These are phyloP conservation scores for Actenoides hombroni DNA, from an alignment of 2,113 vertebrate species.

Conservation along the genomic window DNA sequence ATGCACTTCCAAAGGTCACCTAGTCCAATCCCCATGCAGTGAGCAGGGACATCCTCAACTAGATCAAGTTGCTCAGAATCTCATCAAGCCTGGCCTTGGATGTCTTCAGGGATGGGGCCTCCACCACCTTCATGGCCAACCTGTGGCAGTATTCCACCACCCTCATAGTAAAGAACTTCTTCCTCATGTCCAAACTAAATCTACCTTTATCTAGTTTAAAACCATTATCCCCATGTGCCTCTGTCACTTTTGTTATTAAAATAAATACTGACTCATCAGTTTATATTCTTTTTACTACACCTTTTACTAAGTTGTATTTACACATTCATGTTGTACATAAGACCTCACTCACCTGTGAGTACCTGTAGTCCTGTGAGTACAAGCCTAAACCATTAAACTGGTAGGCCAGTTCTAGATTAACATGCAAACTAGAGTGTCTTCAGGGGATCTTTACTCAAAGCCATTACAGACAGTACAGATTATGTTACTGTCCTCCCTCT, in stretches of 20 bases:
- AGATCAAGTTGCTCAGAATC: too few relatives aligned
- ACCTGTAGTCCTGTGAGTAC: neutral
- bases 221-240: neutral
- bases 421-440: accelerated
- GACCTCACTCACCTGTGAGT: neutral
- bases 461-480: neutral
- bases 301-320: neutral
- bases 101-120: too few relatives aligned
- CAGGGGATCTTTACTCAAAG: neutral
- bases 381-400: neutral
- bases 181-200: too few relatives aligned
- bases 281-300: neutral
- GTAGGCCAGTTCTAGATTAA: neutral
- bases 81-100: too few relatives aligned
- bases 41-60: too few relatives aligned
- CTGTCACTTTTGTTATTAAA: neutral
- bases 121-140: too few relatives aligned
- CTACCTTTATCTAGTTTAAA: too few relatives aligned
- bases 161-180: too few relatives aligned
- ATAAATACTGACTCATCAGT: neutral
- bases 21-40: too few relatives aligned
- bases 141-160: too few relatives aligned
- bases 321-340: neutral
- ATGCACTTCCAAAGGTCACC: too few relatives aligned
- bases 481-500: neutral